A percentile compares a stretch with the other conserved stretches of the same genome.
These are phyloP conservation scores for Platynereis dumerilii DNA, from an alignment of 2,888 invertebrate genomes.

Conservation along the genomic window DNA sequence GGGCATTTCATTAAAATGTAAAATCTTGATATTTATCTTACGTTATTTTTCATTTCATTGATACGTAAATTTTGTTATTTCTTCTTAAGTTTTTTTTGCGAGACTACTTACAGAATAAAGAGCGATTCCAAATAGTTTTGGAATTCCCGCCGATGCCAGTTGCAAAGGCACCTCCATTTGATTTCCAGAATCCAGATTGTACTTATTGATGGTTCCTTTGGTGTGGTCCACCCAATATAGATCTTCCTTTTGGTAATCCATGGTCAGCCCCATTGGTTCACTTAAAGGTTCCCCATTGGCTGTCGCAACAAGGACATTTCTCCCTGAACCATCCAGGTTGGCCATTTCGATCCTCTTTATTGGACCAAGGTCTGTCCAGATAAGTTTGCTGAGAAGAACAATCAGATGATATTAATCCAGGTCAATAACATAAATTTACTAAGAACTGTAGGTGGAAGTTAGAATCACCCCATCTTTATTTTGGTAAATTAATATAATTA, in stretches of 20 bases:
- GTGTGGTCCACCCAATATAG: constrained; percentile 33
- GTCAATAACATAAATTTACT: neutral
- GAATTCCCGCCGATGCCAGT: neutral
- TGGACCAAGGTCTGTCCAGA: constrained; percentile 32
- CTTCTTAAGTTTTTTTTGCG: too few relatives aligned
- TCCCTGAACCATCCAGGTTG: constrained; percentile 22
- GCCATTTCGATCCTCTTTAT: constrained; percentile 31
- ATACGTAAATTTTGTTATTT: too few relatives aligned
- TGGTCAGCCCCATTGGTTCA: constrained; percentile 28
- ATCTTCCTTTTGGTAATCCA: constrained; percentile 27
- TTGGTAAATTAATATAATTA: too few relatives aligned
- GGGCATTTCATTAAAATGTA: too few relatives aligned
- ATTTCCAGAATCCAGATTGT: constrained; percentile 10
- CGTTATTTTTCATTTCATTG: neutral
- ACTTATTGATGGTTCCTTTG: constrained; percentile 21
- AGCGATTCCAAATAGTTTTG: constrained; percentile 24
- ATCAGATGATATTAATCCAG: too few relatives aligned
- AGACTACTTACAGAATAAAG: constrained; percentile 28
- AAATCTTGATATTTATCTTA: neutral
- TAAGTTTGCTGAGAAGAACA: constrained; percentile 24
- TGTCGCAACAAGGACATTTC: constrained; percentile 17
- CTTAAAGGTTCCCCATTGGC: constrained; percentile 19
- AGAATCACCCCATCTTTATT: too few relatives aligned
- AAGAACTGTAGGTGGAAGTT: too few relatives aligned
- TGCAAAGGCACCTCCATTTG: neutral